phyloP scores from a whole-genome alignment of 2,888 invertebrate genomes.

The Amaurobius ferox region DNA sequence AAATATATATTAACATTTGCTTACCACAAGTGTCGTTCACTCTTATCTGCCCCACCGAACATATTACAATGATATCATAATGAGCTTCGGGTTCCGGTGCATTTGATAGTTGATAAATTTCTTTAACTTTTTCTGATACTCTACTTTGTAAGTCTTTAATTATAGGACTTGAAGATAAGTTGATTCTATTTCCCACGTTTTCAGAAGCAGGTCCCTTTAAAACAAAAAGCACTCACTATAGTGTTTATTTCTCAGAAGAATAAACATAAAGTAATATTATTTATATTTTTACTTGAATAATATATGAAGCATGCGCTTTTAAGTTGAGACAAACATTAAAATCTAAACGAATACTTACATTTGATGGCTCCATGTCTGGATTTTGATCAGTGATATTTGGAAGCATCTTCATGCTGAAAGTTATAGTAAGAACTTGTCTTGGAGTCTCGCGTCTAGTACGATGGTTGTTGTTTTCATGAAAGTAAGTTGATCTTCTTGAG shows the following conservation, averaged over 20 bases:
- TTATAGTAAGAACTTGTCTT: neutral
- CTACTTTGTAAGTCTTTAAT: neutral
- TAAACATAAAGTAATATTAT: no score
- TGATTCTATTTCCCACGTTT: neutral
- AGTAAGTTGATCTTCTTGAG: no score
- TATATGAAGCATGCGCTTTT: no score
- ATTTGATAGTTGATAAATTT: slow-evolving; percentile 21
- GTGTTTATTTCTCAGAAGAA: no score
- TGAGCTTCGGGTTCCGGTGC: slow-evolving; percentile 4
- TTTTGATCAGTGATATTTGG: neutral
- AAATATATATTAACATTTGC: neutral
- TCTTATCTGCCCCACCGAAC: slow-evolving; percentile 34
- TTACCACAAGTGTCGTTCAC: slow-evolving; percentile 38
- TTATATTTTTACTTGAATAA: no score
- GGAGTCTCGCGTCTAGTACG: neutral
- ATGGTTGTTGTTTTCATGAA: neutral
- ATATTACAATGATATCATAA: slow-evolving; percentile 18
- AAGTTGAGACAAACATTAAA: neutral
- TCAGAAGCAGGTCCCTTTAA: no score
- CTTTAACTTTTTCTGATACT: slow-evolving; percentile 17
- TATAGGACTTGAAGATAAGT: neutral
- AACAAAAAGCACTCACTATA: no score
- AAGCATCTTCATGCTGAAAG: slow-evolving; percentile 19
- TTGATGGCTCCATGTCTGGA: neutral
- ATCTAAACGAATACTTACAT: neutral